phyloP scores from a whole-genome alignment of 1,140 invertebrate species.

The Rhyacophila brunnea region DNA sequence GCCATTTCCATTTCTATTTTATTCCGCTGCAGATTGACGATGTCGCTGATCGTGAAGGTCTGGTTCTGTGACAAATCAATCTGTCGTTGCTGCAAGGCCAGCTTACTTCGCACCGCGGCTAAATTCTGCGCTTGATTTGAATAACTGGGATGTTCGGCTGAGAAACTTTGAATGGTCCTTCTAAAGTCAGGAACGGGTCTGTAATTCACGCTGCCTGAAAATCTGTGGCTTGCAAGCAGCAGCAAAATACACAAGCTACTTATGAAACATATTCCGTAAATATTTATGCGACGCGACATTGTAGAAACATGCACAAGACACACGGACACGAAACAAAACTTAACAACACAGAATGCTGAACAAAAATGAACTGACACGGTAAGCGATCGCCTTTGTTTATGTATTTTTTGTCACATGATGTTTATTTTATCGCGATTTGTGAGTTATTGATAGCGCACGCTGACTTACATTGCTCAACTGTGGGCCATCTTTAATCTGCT shows the following conservation, averaged over 20 bases:
- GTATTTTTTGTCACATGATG: too few species aligned
- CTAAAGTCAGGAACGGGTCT: constrained; percentile 51
- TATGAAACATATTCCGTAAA: constrained; percentile 60
- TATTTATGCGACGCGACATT: constrained; percentile 60
- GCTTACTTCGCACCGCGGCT: constrained; percentile 10
- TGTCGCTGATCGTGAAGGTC: constrained; percentile 53
- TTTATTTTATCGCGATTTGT: too few species aligned
- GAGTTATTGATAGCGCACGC: too few species aligned
- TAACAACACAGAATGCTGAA: too few species aligned
- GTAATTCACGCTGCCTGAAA: constrained; percentile 55
- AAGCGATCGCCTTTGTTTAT: too few species aligned
- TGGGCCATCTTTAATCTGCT: too few species aligned
- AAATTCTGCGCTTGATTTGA: constrained; percentile 21
- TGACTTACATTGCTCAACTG: too few species aligned
- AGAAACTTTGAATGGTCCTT: constrained; percentile 47
- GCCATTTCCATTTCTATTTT: constrained; percentile 59
- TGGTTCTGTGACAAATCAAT: constrained; percentile 38
- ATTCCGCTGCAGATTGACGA: constrained; percentile 56
- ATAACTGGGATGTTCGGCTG: constrained; percentile 32
- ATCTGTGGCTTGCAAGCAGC: constrained; percentile 60
- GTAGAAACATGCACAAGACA: constrained; percentile 23
- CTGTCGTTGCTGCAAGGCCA: constrained; percentile 18
- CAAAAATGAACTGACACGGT: too few species aligned
- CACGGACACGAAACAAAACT: too few species aligned
- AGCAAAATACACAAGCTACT: constrained; percentile 60